Percentiles rank a stretch among this genome's conserved stretches.
Conservation (phyloP, 2,797 vertebrate species). For the Bradypodion pumilum region DNA sequence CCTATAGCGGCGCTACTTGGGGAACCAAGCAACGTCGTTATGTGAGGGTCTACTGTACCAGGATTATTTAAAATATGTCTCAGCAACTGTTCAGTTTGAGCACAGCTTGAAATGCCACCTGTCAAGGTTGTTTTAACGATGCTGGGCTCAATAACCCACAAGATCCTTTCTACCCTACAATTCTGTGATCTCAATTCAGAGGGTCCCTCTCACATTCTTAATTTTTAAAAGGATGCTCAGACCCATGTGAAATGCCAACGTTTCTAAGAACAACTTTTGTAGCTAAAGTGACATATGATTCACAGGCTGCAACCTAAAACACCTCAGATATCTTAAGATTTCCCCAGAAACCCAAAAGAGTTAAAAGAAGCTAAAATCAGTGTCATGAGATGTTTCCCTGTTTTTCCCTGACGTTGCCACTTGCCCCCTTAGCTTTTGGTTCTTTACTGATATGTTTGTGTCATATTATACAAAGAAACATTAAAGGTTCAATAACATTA, state of each 20-base stretch:
- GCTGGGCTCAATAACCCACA: too few species aligned
- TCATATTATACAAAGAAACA: neutral
- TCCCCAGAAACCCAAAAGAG: neutral
- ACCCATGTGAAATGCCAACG: neutral
- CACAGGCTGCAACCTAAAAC: neutral
- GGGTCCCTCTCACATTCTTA: too few species aligned
- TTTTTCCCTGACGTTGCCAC: neutral
- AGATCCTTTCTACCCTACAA: too few species aligned
- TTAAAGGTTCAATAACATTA: neutral
- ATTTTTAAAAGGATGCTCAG: neutral
- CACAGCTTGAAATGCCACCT: too few species aligned
- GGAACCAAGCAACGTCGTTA: too few species aligned
- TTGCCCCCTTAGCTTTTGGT: neutral
- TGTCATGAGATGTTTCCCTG: neutral
- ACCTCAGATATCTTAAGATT: neutral
- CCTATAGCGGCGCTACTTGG: too few species aligned
- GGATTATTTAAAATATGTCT: neutral
- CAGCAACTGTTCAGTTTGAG: too few species aligned
- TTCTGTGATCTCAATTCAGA: too few species aligned
- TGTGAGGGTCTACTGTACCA: too few species aligned
- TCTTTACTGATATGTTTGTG: neutral
- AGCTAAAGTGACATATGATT: neutral
- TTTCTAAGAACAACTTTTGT: neutral
- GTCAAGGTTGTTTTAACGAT: too few species aligned
- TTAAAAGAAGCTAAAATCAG: neutral